A percentile compares a stretch with the other conserved stretches of the same genome.
Conservation (phyloP, 2,797 vertebrate species). For the Rhinella marina region DNA sequence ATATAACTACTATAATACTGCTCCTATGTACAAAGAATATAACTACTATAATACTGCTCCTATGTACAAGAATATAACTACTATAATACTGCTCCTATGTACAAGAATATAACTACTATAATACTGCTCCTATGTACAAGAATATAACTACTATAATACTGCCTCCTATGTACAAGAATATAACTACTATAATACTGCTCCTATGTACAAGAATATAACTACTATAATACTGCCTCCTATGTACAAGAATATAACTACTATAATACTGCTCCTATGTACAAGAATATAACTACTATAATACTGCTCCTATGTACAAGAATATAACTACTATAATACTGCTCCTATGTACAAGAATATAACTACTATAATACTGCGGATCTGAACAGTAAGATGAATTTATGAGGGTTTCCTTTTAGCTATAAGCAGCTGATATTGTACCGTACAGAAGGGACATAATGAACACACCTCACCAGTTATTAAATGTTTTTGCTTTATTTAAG, state of each 20-base stretch:
- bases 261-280: background rate
- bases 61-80: background rate
- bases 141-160: constrained; percentile 7
- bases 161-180: background rate
- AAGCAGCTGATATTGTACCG: background rate
- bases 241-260: background rate
- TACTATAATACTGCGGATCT: background rate
- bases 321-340: too few species aligned
- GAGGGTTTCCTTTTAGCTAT: background rate
- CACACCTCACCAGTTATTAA: background rate
- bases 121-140: constrained; percentile 1
- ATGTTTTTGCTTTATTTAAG: background rate
- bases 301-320: background rate
- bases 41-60: constrained; percentile 1
- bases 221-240: constrained; percentile 1
- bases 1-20: constrained; percentile 5
- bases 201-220: background rate
- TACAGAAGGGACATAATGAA: background rate
- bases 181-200: background rate
- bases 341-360: background rate
- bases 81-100: constrained; percentile 6
- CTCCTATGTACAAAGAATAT: too few species aligned
- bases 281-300: constrained; percentile 5
- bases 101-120: constrained; percentile 12
- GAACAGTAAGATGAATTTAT: background rate